phyloP scores from a whole-genome alignment of 2,113 vertebrate species.

The Hassar affinis region DNA sequence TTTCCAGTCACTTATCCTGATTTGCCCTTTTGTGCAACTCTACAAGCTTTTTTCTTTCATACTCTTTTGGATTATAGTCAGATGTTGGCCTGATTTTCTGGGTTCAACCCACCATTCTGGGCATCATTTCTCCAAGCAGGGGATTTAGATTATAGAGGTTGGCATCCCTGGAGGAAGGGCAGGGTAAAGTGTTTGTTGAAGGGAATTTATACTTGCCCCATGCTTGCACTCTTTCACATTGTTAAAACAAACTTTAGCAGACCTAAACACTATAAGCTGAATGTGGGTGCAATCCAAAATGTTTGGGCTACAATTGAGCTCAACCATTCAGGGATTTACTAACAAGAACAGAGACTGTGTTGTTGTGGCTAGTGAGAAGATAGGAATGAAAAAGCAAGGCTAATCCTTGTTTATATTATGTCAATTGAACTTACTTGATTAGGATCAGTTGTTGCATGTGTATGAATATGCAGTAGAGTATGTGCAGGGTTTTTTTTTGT shows the following conservation, averaged over 20 bases:
- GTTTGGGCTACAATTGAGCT: conserved; percentile 10
- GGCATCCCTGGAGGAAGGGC: conserved; percentile 9
- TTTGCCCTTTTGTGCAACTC: conserved; percentile 30
- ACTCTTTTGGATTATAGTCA: conserved; percentile 41
- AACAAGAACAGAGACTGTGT: conserved; percentile 26
- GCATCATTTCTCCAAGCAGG: conserved; percentile 5
- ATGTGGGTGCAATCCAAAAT: neutral
- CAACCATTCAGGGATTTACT: conserved; percentile 13
- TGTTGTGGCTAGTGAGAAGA: conserved; percentile 19
- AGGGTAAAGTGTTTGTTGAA: conserved; percentile 18
- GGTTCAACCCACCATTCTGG: conserved; percentile 1
- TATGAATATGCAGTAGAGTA: conserved; percentile 11
- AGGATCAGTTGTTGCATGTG: conserved; percentile 14
- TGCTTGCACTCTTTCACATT: neutral
- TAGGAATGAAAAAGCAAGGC: conserved; percentile 19
- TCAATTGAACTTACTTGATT: conserved; percentile 19
- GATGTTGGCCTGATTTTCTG: conserved; percentile 12
- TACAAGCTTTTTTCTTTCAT: conserved; percentile 30
- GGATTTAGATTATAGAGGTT: conserved; percentile 24
- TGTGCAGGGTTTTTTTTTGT: too few relatives aligned
- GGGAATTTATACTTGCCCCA: neutral
- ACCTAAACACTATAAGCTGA: conserved; percentile 1
- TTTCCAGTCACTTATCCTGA: conserved; percentile 37
- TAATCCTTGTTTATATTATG: conserved; percentile 26
- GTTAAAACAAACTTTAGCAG: conserved; percentile 18